Conservation (phyloP, 2,113 vertebrate genomes). For the Mormyrus lacerda region DNA sequence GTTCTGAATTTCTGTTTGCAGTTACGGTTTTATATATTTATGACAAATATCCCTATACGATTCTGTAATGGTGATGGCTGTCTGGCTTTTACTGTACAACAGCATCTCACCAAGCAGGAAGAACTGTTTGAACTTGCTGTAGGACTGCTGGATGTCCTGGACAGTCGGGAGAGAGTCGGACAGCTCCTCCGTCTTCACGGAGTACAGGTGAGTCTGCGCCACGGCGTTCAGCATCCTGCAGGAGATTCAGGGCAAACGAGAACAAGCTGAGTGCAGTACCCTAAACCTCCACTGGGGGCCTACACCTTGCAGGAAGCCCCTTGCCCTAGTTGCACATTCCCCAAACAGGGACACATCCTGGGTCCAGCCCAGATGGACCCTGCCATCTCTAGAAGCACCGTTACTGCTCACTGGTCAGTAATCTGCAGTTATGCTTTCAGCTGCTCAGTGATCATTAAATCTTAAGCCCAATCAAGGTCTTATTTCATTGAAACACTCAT, state of each 20-base stretch:
- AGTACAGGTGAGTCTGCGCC: slow-evolving; percentile 44
- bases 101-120: slow-evolving; percentile 73
- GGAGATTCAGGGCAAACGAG: background rate
- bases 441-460: background rate
- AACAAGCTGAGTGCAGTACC: background rate
- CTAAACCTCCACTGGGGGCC: background rate
- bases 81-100: background rate
- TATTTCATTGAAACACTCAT: background rate
- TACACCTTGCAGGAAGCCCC: background rate
- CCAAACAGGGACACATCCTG: background rate
- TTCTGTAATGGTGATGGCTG: background rate
- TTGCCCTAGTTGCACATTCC: background rate
- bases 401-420: background rate
- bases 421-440: background rate
- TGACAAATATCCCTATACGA: background rate
- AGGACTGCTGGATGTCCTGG: slow-evolving; percentile 75
- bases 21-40: background rate
- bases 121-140: slow-evolving; percentile 75
- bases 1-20: background rate
- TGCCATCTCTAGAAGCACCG: background rate
- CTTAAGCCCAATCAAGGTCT: background rate
- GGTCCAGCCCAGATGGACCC: background rate
- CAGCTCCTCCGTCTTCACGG: slow-evolving; percentile 70
- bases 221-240: slow-evolving; percentile 48
- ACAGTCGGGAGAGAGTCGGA: slow-evolving; percentile 68